A percentile compares a stretch with the other conserved stretches of the same genome.
Conservation (phyloP, 2,113 vertebrate genomes). For the Euleptes europaea region DNA sequence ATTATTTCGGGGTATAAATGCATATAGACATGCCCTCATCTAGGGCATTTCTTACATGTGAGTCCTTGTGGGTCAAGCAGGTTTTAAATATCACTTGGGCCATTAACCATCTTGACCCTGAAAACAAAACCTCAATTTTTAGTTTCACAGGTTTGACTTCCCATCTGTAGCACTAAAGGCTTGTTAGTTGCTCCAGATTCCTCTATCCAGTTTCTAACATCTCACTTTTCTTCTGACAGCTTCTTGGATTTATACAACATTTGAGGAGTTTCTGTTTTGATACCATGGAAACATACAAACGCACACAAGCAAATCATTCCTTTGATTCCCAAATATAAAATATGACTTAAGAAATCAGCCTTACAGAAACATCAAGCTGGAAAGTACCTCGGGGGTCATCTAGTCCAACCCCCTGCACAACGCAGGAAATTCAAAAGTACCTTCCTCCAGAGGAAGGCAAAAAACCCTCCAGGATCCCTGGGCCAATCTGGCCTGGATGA, state of each 20-base stretch:
- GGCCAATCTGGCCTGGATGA: no score
- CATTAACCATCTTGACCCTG: neutral
- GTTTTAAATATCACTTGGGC: neutral
- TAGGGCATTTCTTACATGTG: neutral
- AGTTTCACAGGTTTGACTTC: no score
- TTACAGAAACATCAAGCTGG: no score
- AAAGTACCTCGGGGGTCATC: no score
- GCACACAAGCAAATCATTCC: neutral
- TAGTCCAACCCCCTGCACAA: no score
- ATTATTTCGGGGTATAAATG: no score
- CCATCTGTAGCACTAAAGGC: neutral
- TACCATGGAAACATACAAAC: neutral
- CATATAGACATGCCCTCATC: no score
- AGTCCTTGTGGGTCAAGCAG: neutral
- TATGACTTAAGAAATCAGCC: neutral
- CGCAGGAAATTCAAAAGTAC: no score
- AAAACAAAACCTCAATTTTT: neutral
- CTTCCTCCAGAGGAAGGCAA: no score
- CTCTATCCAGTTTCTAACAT: neutral
- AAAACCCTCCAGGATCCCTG: no score
- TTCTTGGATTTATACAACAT: neutral
- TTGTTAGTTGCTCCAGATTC: neutral
- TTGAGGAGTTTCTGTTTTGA: neutral
- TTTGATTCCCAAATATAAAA: neutral
- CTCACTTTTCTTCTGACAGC: constrained; percentile 2